These are phyloP conservation scores for Rhodinocichla rosea DNA, from an alignment of 2,113 vertebrate species.

Conservation along the genomic window DNA sequence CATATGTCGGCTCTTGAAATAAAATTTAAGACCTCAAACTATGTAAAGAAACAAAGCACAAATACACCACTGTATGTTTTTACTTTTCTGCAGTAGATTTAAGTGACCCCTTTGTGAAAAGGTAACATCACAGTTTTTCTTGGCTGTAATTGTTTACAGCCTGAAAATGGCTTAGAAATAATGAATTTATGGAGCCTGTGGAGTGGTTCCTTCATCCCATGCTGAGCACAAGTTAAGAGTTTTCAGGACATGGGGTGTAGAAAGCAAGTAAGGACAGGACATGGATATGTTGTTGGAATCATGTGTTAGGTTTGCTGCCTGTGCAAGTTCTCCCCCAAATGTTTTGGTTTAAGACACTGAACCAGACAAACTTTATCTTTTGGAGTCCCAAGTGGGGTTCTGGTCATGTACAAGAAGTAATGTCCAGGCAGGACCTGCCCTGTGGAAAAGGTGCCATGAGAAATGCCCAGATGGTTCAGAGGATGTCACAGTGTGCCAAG, in stretches of 20 bases:
- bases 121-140: background rate
- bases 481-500: background rate
- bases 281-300: fast-evolving
- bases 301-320: background rate
- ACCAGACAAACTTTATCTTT: background rate
- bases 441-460: background rate
- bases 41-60: background rate
- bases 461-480: fast-evolving
- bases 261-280: background rate
- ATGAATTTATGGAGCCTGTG: background rate
- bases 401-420: background rate
- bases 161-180: background rate
- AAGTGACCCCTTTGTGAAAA: background rate
- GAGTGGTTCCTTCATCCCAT: background rate
- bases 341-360: background rate
- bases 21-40: background rate
- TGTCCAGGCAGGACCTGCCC: background rate
- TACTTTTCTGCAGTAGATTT: background rate
- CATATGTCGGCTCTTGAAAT: background rate
- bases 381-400: background rate
- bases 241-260: background rate
- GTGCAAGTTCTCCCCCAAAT: background rate
- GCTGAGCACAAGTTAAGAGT: background rate
- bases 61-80: background rate
- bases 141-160: background rate